Evolutionary conservation across 2,797 vertebrate genomes (phyloP).

Genomic region (Stomatorhinus walkeri): DNA sequence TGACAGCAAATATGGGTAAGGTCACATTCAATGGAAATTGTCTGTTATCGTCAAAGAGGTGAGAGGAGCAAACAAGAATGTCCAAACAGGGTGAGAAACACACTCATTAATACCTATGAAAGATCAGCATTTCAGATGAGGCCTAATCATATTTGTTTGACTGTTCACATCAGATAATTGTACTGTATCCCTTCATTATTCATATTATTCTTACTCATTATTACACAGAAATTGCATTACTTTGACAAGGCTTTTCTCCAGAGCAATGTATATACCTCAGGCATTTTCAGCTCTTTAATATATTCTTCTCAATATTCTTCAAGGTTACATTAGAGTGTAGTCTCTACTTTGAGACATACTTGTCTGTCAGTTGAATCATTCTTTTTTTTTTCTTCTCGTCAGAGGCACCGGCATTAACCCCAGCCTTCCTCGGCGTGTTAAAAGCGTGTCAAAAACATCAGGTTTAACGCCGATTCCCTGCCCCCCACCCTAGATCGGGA

Average conservation of each 20-base stretch:
- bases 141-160: not conserved
- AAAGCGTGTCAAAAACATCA: not conserved
- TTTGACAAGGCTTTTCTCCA: not conserved
- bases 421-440: not conserved
- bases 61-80: not conserved
- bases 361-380: not conserved
- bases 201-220: not conserved
- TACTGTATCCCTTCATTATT: not conserved
- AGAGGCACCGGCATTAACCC: not conserved
- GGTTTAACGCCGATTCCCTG: not conserved
- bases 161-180: not conserved
- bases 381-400: not conserved
- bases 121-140: not conserved
- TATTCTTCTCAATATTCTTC: not conserved
- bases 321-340: not conserved
- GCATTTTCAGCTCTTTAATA: not conserved
- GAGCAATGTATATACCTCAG: not conserved
- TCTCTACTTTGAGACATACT: not conserved
- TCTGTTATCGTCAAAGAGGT: not conserved
- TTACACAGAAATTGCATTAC: not conserved
- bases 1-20: not conserved
- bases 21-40: not conserved
- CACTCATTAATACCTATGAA: not conserved
- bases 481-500: not conserved
- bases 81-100: not conserved